Evolutionary conservation across 2,797 vertebrate genomes (phyloP).

Genomic region (Mormyrus hasselquistii): DNA sequence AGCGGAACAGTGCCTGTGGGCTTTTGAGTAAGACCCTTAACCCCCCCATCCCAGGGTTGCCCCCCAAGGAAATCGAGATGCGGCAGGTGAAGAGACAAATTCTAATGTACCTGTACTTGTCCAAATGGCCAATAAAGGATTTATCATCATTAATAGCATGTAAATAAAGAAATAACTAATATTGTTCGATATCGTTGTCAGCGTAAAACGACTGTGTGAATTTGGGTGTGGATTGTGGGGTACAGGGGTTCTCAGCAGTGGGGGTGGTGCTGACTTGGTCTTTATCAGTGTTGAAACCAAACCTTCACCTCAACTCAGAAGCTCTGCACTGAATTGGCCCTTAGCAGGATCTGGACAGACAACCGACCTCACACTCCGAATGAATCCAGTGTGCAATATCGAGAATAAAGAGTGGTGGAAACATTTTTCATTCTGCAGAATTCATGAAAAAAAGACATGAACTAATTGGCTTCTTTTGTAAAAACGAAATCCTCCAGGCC

Average conservation of each 20-base stretch:
- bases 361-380: neutral
- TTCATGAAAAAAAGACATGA: constrained; percentile 1
- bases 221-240: neutral
- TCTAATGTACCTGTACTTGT: neutral
- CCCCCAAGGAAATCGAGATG: neutral
- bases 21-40: neutral
- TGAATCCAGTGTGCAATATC: neutral
- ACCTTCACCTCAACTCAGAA: neutral
- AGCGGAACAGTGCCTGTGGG: neutral
- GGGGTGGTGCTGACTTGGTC: neutral
- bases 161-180: neutral
- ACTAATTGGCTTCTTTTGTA: constrained; percentile 23
- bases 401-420: neutral
- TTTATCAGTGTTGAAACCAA: neutral
- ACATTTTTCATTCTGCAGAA: neutral
- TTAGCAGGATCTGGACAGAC: neutral
- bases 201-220: neutral
- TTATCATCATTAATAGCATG: neutral
- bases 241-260: neutral
- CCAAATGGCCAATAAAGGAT: neutral
- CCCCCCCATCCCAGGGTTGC: neutral
- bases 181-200: neutral
- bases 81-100: neutral
- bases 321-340: neutral
- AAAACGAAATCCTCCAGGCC: constrained; percentile 11